These are phyloP conservation scores for Halyomorpha halys DNA, from an alignment of 1,140 invertebrate species.

Conservation along the genomic window DNA sequence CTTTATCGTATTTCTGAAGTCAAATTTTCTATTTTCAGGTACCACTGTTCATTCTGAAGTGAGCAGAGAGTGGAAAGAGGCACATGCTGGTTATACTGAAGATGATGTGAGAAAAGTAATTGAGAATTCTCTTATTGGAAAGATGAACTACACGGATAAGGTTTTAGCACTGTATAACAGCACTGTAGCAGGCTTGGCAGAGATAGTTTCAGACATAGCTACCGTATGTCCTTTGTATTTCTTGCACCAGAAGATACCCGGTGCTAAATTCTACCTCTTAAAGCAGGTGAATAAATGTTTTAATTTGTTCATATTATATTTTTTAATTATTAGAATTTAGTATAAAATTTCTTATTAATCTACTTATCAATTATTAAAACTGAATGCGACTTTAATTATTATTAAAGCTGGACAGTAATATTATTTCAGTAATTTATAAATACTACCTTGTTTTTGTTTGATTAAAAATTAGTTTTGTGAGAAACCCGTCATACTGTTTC, in stretches of 20 bases:
- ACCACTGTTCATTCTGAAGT: slow-evolving; percentile 39
- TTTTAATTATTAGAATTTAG: too few relatives aligned
- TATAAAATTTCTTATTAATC: too few relatives aligned
- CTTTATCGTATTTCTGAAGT: too few relatives aligned
- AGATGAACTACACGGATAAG: slow-evolving; percentile 46
- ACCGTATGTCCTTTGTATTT: slow-evolving; percentile 65
- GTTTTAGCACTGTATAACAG: slow-evolving; percentile 52
- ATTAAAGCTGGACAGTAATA: too few relatives aligned
- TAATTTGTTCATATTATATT: too few relatives aligned
- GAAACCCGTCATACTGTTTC: too few relatives aligned
- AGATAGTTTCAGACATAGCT: slow-evolving; percentile 66
- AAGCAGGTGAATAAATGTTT: slow-evolving; percentile 38
- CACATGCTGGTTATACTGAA: slow-evolving; percentile 49
- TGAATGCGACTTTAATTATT: too few relatives aligned
- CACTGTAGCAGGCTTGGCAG: slow-evolving; percentile 51
- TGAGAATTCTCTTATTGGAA: slow-evolving; percentile 50
- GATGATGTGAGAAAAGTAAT: slow-evolving; percentile 50
- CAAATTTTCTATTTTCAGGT: too few relatives aligned
- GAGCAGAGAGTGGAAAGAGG: slow-evolving; percentile 43
- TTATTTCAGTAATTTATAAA: too few relatives aligned
- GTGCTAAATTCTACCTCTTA: slow-evolving; percentile 61
- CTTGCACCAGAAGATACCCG: slow-evolving; percentile 44
- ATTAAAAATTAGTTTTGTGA: too few relatives aligned
- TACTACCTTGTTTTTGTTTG: too few relatives aligned
- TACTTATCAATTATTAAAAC: too few relatives aligned